Evolutionary conservation across 2,797 vertebrate species (phyloP).

Genomic region (Anguilla megastoma): DNA sequence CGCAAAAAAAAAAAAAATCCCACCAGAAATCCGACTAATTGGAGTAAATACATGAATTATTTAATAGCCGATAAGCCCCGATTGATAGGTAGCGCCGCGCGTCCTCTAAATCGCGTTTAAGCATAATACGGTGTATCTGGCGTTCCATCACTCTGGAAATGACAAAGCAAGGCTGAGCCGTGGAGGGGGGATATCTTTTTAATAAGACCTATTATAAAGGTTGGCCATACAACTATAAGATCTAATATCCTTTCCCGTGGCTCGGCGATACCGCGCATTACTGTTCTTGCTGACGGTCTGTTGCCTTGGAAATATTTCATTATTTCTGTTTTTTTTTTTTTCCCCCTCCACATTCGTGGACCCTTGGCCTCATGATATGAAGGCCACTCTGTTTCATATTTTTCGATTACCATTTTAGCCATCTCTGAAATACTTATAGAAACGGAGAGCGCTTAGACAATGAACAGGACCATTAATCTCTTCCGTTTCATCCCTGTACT

Average conservation of each 20-base stretch:
- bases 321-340: slow-evolving; percentile 79
- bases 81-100: slow-evolving; percentile 23
- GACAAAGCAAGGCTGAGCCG: slow-evolving; percentile 59
- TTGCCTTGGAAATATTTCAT: slow-evolving; percentile 84
- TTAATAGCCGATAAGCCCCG: slow-evolving; percentile 18
- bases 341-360: slow-evolving; percentile 70
- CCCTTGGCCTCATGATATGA: slow-evolving; percentile 80
- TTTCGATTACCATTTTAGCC: slow-evolving; percentile 80
- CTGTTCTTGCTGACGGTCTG: slow-evolving; percentile 78
- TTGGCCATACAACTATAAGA: slow-evolving; percentile 65
- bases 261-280: slow-evolving; percentile 78
- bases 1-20: slow-evolving; percentile 35
- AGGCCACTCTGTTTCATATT: slow-evolving; percentile 79
- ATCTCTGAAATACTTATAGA: slow-evolving; percentile 53
- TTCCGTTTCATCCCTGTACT: slow-evolving; percentile 53
- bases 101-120: slow-evolving; percentile 21
- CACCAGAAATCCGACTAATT: slow-evolving; percentile 32
- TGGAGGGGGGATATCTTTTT: slow-evolving; percentile 62
- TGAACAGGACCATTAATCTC: slow-evolving; percentile 77
- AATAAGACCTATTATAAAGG: slow-evolving; percentile 74
- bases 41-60: slow-evolving; percentile 32
- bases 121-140: slow-evolving; percentile 22
- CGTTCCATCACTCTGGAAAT: slow-evolving; percentile 60
- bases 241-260: slow-evolving; percentile 73
- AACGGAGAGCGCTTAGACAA: slow-evolving; percentile 73